A percentile compares a stretch with the other conserved stretches of the same genome.
Evolutionary conservation across 2,888 invertebrate species (phyloP).

Genomic region (Steinernema hermaphroditum): DNA sequence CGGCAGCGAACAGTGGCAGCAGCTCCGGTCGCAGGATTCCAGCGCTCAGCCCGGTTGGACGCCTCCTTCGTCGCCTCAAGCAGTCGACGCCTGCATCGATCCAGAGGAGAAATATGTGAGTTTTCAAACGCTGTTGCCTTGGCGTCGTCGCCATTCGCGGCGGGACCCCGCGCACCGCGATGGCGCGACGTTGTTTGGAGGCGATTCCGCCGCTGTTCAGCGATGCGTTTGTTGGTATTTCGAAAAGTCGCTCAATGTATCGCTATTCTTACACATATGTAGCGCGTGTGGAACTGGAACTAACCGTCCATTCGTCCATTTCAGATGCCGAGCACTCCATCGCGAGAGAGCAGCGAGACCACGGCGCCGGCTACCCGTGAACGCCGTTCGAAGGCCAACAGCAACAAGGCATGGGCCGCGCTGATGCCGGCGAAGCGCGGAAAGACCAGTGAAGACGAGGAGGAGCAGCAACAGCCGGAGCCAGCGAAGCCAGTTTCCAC

Average conservation of each 20-base stretch:
- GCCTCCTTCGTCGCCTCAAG: not conserved
- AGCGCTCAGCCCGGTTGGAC: not conserved
- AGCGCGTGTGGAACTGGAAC: not conserved
- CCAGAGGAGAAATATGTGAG: constrained; percentile 3
- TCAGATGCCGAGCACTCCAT: constrained; percentile 18
- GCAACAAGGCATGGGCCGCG: constrained; percentile 13
- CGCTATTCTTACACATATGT: not conserved
- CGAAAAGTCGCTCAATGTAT: not conserved
- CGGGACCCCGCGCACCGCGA: constrained; percentile 9
- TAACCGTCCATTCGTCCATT: not conserved
- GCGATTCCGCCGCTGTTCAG: too few relatives aligned
- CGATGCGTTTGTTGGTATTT: not conserved
- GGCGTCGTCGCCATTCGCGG: not conserved
- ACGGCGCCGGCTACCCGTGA: not conserved
- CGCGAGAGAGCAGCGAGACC: constrained; percentile 8
- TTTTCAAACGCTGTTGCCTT: constrained; percentile 9
- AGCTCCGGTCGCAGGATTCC: not conserved
- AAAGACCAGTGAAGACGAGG: constrained; percentile 7
- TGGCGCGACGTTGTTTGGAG: constrained; percentile 12
- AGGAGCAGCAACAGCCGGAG: not conserved
- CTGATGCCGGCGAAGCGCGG: constrained; percentile 24
- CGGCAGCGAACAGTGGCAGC: not conserved
- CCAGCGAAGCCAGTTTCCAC: not conserved
- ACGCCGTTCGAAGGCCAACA: constrained; percentile 23
- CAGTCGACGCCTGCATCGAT: constrained; percentile 6